These are phyloP conservation scores for Xenopus tropicalis DNA, from an alignment of 2,113 vertebrate species.

Conservation along the genomic window UCB_Xtro_10.0 CM004449.2:83167501-83168000, in stretches of 20 bases:
- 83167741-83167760: no score
- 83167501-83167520: neutral
- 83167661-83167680: neutral
- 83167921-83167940: slow-evolving; percentile 3
- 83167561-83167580: slow-evolving; percentile 18
- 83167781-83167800: no score
- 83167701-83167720: no score
- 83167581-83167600: slow-evolving; percentile 23
- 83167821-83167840: no score
- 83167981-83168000: no score
- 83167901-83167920: slow-evolving; percentile 11
- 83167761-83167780: no score
- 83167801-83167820: no score
- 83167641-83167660: neutral
- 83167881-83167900: neutral
- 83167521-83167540: slow-evolving; percentile 1
- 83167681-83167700: neutral
- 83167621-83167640: slow-evolving; percentile 1
- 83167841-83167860: neutral
- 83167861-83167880: neutral
- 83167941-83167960: neutral
- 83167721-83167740: no score
- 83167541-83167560: slow-evolving; percentile 39
- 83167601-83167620: neutral
- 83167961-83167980: neutral